phyloP scores from a whole-genome alignment of 2,888 invertebrate genomes.

The Zygogramma bicolorata region DNA sequence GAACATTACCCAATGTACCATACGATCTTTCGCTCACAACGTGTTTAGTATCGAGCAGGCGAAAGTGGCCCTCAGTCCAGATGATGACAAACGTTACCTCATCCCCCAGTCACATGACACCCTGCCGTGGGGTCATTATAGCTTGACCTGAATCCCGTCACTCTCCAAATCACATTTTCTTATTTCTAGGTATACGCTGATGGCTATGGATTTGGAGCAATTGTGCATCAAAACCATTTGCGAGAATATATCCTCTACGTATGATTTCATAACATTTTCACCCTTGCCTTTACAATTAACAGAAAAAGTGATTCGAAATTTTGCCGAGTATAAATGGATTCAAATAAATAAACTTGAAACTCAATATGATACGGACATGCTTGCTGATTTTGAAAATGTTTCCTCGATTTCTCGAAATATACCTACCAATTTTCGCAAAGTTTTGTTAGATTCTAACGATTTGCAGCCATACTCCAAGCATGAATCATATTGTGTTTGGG shows the following conservation, averaged over 20 bases:
- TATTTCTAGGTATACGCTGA: not conserved
- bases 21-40: not conserved
- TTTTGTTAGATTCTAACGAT: not conserved
- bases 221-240: not conserved
- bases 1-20: not conserved
- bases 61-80: constrained; percentile 14
- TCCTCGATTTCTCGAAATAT: not conserved
- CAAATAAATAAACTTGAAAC: not conserved
- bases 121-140: constrained; percentile 21
- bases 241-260: not conserved
- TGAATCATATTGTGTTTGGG: constrained; percentile 1
- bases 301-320: not conserved
- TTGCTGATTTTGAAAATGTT: not conserved
- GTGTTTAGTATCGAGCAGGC: constrained; percentile 16
- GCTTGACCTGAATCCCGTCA: not conserved
- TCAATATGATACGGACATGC: not conserved
- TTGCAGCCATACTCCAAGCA: not conserved
- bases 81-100: constrained; percentile 12
- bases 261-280: not conserved
- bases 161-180: no score
- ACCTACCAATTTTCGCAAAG: not conserved
- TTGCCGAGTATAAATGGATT: not conserved
- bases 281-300: not conserved
- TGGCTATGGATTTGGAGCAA: not conserved
- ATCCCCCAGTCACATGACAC: not conserved